Percentiles rank a stretch among this genome's conserved stretches.
Conservation (phyloP, 2,888 invertebrate genomes). For the Ditylenchus weischeri region DNA sequence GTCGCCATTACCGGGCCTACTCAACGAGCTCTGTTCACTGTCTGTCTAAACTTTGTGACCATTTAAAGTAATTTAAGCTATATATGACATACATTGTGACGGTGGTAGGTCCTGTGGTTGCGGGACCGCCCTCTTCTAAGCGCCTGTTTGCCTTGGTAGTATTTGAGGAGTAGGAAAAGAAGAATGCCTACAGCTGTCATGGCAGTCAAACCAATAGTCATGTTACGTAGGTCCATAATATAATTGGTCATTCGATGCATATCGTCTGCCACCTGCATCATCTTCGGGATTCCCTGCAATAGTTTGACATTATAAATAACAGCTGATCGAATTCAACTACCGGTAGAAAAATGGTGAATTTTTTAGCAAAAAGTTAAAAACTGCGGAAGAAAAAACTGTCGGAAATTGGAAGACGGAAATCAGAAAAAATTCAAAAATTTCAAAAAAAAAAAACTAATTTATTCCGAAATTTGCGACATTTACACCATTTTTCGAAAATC, state of each 20-base stretch:
- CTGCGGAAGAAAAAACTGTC: no score
- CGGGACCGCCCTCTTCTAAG: conserved; percentile 24
- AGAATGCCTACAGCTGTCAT: conserved; percentile 38
- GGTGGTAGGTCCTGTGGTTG: conserved; percentile 5
- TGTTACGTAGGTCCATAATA: conserved; percentile 43
- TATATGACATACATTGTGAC: conserved; percentile 20
- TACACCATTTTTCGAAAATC: no score
- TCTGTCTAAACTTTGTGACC: conserved; percentile 11
- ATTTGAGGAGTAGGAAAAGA: conserved; percentile 39
- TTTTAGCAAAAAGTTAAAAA: no score
- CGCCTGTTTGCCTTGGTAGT: conserved; percentile 33
- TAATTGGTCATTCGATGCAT: conserved; percentile 51
- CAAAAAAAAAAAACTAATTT: no score
- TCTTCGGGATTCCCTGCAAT: conserved; percentile 44
- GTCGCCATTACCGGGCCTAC: conserved; percentile 6
- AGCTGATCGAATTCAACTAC: no score
- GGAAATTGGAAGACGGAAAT: no score
- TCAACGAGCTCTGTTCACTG: conserved; percentile 23
- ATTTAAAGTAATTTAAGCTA: background rate
- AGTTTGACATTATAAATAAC: no score
- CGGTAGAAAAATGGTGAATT: no score
- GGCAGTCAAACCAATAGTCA: conserved; percentile 37
- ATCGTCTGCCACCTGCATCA: conserved; percentile 57
- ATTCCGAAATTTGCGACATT: no score
- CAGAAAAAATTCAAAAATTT: no score